These are phyloP conservation scores for Neopelma chrysocephalum DNA, from an alignment of 2,797 vertebrate genomes.

Conservation along the genomic window DNA sequence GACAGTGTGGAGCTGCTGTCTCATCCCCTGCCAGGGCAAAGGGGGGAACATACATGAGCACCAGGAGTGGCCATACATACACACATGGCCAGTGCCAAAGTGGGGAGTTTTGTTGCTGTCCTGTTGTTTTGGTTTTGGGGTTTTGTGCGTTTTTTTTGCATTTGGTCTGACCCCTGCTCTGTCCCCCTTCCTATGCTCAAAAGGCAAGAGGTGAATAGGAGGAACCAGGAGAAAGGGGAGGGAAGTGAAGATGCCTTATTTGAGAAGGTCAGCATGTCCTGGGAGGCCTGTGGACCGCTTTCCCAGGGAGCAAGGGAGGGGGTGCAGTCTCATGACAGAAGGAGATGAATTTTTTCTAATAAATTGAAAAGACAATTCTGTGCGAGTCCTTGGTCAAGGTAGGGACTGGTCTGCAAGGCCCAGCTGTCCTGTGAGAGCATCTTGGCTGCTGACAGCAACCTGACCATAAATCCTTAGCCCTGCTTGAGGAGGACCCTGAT, in stretches of 20 bases:
- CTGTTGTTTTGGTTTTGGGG: no score
- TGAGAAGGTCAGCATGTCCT: neutral
- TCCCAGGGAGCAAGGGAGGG: neutral
- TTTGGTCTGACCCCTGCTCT: neutral
- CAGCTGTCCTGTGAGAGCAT: neutral
- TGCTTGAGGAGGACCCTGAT: neutral
- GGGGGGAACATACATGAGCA: neutral
- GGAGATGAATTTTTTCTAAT: neutral
- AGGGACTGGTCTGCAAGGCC: neutral
- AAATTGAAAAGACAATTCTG: neutral
- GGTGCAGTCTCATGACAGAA: fast-evolving
- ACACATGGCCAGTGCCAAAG: fast-evolving
- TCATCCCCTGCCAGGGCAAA: neutral
- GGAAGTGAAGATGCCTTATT: neutral
- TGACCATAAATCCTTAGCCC: neutral
- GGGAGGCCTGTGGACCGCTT: neutral
- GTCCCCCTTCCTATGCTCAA: neutral
- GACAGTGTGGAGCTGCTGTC: neutral
- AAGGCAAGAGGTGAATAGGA: neutral
- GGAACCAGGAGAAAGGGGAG: neutral
- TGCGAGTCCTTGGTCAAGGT: neutral
- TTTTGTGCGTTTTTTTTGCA: neutral
- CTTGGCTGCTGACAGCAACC: neutral
- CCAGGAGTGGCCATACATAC: neutral
- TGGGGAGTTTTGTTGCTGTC: neutral